A percentile compares a stretch with the other conserved stretches of the same genome.
phyloP scores from a whole-genome alignment of 2,113 vertebrate species.

The Phrynocephalus versicolor region DNA sequence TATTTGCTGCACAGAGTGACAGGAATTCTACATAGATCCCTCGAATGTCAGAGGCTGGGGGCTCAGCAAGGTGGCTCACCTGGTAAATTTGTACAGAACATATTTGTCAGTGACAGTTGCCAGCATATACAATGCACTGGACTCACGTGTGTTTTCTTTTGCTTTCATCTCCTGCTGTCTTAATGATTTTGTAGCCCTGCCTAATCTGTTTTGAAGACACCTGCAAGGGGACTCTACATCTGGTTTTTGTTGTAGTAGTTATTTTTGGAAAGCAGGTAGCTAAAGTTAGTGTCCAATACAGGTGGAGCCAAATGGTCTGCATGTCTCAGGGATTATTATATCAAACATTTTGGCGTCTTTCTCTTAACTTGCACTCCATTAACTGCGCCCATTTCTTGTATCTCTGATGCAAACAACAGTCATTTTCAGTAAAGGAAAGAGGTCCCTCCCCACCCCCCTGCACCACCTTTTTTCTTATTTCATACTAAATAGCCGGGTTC shows the following conservation, averaged over 20 bases:
- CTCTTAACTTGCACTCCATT: slow-evolving; percentile 27
- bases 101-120: not conserved
- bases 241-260: not conserved
- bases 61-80: not conserved
- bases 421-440: slow-evolving; percentile 24
- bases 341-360: slow-evolving; percentile 43
- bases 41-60: not conserved
- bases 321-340: slow-evolving; percentile 32
- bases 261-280: slow-evolving; percentile 14
- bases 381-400: slow-evolving; percentile 39
- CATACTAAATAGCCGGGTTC: slow-evolving; percentile 8
- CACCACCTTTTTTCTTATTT: not conserved
- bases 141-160: not conserved
- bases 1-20: not conserved
- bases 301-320: slow-evolving; percentile 37
- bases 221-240: not conserved
- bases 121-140: not conserved
- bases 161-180: not conserved
- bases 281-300: slow-evolving; percentile 40
- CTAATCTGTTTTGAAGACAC: slow-evolving; percentile 2
- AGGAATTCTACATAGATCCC: not conserved
- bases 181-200: not conserved
- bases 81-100: not conserved
- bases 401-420: slow-evolving; percentile 29
- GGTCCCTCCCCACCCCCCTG: slow-evolving; percentile 14